Evolutionary conservation across 2,797 vertebrate genomes (phyloP).

Genomic region (Poeciliopsis presidionis): DNA sequence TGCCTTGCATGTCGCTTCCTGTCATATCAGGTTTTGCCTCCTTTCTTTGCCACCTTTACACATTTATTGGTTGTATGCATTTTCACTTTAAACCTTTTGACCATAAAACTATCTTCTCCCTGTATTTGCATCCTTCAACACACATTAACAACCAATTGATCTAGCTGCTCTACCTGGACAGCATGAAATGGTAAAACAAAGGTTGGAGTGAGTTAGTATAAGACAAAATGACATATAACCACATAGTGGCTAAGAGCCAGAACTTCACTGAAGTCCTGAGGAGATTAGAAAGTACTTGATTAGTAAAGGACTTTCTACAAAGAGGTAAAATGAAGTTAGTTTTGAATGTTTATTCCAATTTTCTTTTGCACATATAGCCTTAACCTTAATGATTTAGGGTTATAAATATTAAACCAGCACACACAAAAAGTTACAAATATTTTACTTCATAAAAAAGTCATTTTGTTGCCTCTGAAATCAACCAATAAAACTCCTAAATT

Average conservation of each 20-base stretch:
- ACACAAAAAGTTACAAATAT: neutral
- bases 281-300: neutral
- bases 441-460: neutral
- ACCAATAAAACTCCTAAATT: neutral
- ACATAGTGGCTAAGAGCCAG: neutral
- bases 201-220: neutral
- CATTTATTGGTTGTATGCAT: neutral
- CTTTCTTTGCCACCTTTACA: neutral
- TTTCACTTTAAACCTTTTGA: neutral
- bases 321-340: neutral
- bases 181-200: neutral
- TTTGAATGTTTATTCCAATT: neutral
- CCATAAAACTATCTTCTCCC: neutral
- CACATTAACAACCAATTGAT: neutral
- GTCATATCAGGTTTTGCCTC: neutral
- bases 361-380: neutral
- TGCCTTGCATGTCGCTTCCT: neutral
- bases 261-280: neutral
- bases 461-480: neutral
- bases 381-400: too few relatives aligned
- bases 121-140: neutral
- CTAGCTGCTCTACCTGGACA: neutral
- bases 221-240: neutral
- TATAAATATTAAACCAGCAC: neutral
- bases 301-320: neutral